A percentile compares a stretch with the other conserved stretches of the same genome.
Evolutionary conservation across 2,797 vertebrate species (phyloP).

Genomic region (Anguilla obscura): DNA sequence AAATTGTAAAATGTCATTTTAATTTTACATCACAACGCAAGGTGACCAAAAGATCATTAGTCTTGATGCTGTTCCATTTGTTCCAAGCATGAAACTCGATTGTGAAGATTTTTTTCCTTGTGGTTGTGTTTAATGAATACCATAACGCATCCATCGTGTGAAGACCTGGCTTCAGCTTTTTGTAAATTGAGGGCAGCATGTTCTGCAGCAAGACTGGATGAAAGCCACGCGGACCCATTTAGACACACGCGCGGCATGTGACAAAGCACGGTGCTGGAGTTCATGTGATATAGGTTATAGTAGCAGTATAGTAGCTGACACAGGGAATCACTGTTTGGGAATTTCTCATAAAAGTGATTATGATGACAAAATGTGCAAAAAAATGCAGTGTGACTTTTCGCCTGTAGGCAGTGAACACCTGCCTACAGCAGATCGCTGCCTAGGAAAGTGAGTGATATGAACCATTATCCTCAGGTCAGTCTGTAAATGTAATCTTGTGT

Average conservation of each 20-base stretch:
- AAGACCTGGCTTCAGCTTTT: not conserved
- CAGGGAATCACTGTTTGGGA: conserved; percentile 17
- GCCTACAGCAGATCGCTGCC: not conserved
- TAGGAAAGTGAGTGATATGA: not conserved
- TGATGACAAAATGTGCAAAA: not conserved
- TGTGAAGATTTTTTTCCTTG: not conserved
- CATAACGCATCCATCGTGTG: not conserved
- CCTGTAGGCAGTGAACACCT: conserved; percentile 19
- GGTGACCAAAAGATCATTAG: not conserved
- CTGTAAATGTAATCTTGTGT: not conserved
- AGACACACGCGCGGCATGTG: conserved; percentile 64
- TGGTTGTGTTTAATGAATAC: not conserved
- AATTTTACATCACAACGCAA: not conserved
- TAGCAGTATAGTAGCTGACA: not conserved
- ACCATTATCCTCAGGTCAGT: not conserved
- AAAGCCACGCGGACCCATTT: conserved; percentile 63
- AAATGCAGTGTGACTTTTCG: not conserved
- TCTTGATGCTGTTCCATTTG: not conserved
- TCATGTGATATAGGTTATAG: conserved; percentile 32
- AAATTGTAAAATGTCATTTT: not conserved
- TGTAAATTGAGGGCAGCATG: conserved; percentile 63
- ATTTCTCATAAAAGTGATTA: conserved; percentile 6
- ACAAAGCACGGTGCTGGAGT: conserved; percentile 46
- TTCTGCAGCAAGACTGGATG: conserved; percentile 52
- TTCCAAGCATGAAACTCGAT: not conserved